Percentiles rank a stretch among this genome's conserved stretches.
phyloP scores from a whole-genome alignment of 2,113 vertebrate genomes.

The Ciconia stormi region DNA sequence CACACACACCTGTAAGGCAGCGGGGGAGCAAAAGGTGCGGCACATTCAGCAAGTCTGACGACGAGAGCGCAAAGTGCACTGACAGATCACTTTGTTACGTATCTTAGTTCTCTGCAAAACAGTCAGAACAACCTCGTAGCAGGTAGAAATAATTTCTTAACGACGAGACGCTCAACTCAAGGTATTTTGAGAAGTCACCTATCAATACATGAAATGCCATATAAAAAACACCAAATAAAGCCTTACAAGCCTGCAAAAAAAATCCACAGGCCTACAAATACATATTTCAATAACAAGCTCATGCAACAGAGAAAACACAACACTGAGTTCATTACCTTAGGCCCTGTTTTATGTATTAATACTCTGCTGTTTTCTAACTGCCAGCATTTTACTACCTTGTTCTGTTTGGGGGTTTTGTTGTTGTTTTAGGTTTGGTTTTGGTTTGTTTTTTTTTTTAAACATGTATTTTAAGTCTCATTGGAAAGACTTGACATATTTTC shows the following conservation, averaged over 20 bases:
- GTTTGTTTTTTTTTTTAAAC: not conserved
- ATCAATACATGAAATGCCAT: fast-evolving
- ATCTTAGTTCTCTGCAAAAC: not conserved
- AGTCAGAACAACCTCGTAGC: not conserved
- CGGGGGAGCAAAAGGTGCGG: fast-evolving
- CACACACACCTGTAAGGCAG: fast-evolving
- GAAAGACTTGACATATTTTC: not conserved
- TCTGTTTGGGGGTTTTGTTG: not conserved
- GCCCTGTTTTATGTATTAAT: not conserved
- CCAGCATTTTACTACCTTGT: not conserved
- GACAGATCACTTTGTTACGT: fast-evolving
- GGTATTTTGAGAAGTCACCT: not conserved
- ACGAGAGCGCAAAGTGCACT: fast-evolving
- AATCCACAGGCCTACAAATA: not conserved
- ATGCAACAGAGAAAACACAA: not conserved
- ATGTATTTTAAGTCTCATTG: not conserved
- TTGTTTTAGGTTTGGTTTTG: not conserved
- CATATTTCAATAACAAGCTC: not conserved
- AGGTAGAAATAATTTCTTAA: not conserved
- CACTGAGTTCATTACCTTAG: not conserved
- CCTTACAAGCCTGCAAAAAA: not conserved
- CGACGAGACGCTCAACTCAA: not conserved
- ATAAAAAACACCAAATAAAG: not conserved
- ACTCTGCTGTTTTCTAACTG: not conserved
- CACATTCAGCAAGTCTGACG: fast-evolving